Percentiles rank a stretch among this genome's conserved stretches.
phyloP scores from a whole-genome alignment of 2,113 vertebrate species.

The Mirounga angustirostris region DNA sequence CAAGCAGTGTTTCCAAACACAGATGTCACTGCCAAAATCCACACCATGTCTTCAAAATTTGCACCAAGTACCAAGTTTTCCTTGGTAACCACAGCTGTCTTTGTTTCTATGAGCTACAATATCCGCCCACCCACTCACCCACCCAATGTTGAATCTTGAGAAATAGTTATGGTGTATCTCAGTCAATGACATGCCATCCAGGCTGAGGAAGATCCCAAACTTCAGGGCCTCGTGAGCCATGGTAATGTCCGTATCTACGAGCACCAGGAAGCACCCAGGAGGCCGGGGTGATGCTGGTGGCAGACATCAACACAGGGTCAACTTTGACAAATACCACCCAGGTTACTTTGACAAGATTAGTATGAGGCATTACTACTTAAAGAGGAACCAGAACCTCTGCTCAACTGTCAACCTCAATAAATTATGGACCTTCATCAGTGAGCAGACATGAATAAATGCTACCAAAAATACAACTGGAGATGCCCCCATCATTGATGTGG shows the following conservation, averaged over 20 bases:
- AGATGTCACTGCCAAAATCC: background rate
- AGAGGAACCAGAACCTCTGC: slow-evolving; percentile 88
- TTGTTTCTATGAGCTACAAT: background rate
- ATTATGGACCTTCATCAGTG: slow-evolving; percentile 88
- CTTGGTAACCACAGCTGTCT: background rate
- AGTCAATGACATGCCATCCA: slow-evolving; percentile 77
- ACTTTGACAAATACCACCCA: slow-evolving; percentile 90
- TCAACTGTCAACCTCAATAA: slow-evolving; percentile 90
- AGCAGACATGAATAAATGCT: slow-evolving; percentile 88
- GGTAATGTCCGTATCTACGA: slow-evolving; percentile 88
- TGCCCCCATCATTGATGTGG: slow-evolving; percentile 87
- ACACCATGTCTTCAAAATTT: background rate
- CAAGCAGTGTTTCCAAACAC: background rate
- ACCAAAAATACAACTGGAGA: slow-evolving; percentile 86
- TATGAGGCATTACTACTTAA: slow-evolving; percentile 90
- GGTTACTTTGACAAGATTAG: slow-evolving; percentile 90
- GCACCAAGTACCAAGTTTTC: background rate
- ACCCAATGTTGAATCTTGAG: background rate
- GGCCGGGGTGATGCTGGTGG: slow-evolving; percentile 88
- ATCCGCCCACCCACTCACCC: background rate
- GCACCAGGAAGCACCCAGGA: slow-evolving; percentile 89
- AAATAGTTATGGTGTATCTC: background rate
- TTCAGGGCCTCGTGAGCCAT: slow-evolving; percentile 88
- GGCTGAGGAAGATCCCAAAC: slow-evolving; percentile 89
- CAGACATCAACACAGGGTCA: slow-evolving; percentile 89